Base-by-base conservation (phyloP, 2,888 invertebrate species). In the Pyrochroa serraticornis region DNA sequence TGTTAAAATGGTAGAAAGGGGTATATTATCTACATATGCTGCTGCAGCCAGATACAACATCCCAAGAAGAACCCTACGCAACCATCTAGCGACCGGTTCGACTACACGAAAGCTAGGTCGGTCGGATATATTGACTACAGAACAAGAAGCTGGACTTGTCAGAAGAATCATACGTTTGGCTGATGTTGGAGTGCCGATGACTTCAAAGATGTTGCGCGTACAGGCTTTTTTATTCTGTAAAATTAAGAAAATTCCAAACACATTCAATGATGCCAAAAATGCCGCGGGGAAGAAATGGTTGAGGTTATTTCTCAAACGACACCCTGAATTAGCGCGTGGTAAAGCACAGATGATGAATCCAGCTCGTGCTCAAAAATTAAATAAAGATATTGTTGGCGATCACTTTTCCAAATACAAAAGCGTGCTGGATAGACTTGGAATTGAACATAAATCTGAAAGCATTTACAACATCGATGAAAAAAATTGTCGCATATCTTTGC, bases 381-480 rank as follows among this genome's bases (percentile, higher is more conserved):
- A 45, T 10, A 33, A 34, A 34, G 22, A 5, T 45, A 1, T 45
- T 45, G 35, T 71, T 7, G 45, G 46, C 30, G 65, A 69, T 39
- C 57, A 71, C 44, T 72, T 72, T 56, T n/a, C 42, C 5, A 65
- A 67, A 38, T 41, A 50, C n/a, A 42, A 31, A 42, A 14, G 3
- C n/a, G n/a, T n/a, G n/a, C n/a, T n/a, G n/a, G 30, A 42, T 2
- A 33, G 22, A n/a, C 14, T 45, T 45, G 45, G 35, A 45, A 57
- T n/a, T n/a, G n/a, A n/a, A n/a, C n/a, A n/a, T n/a, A n/a, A 64
- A 60, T 35, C 55, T 32, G 47, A 57, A 30, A 33, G 30, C 1
- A 30, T 59, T 6, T 59, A 49, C 14, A 73, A 74, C 49, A 65
- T 71, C 44, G 72, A 72, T 41, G 71, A 73, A 55, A 73, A 72